Percentiles rank a stretch among this genome's conserved stretches.
phyloP scores from a whole-genome alignment of 1,140 invertebrate species.

The Xylocopa sonorina region DNA sequence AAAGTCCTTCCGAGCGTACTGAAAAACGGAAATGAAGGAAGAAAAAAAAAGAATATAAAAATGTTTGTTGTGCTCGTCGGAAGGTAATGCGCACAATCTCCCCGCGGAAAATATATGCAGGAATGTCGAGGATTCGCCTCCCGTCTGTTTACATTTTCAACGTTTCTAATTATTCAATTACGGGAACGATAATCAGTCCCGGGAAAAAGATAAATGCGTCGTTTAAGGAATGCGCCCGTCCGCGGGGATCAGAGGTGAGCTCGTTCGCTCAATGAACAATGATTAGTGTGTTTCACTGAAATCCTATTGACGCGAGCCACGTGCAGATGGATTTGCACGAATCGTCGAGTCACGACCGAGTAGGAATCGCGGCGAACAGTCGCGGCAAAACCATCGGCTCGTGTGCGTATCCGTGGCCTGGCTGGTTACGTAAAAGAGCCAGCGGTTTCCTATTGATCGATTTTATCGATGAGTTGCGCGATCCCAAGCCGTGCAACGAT shows the following conservation, averaged over 20 bases:
- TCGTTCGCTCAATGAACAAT: slow-evolving; percentile 57
- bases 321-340: slow-evolving; percentile 36
- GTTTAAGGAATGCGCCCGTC: slow-evolving; percentile 17
- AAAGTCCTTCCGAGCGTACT: not conserved
- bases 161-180: slow-evolving; percentile 44
- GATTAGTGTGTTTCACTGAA: slow-evolving; percentile 57
- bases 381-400: not conserved
- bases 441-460: slow-evolving; percentile 51
- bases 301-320: slow-evolving; percentile 57
- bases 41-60: not conserved
- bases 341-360: slow-evolving; percentile 49
- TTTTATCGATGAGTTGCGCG: slow-evolving; percentile 43
- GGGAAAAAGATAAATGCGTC: slow-evolving; percentile 55
- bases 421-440: slow-evolving; percentile 29
- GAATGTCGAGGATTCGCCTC: slow-evolving; percentile 1
- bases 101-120: not conserved
- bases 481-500: slow-evolving; percentile 4
- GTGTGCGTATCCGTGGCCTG: slow-evolving; percentile 2
- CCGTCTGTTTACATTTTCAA: slow-evolving; percentile 20
- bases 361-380: slow-evolving; percentile 39
- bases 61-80: not conserved
- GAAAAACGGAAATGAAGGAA: not conserved
- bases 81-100: slow-evolving; percentile 24
- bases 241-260: slow-evolving; percentile 42
- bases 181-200: slow-evolving; percentile 49